These are phyloP conservation scores for Drosophila nigricruria DNA, from an alignment of 2,888 invertebrate genomes.

Conservation along the genomic window DNA sequence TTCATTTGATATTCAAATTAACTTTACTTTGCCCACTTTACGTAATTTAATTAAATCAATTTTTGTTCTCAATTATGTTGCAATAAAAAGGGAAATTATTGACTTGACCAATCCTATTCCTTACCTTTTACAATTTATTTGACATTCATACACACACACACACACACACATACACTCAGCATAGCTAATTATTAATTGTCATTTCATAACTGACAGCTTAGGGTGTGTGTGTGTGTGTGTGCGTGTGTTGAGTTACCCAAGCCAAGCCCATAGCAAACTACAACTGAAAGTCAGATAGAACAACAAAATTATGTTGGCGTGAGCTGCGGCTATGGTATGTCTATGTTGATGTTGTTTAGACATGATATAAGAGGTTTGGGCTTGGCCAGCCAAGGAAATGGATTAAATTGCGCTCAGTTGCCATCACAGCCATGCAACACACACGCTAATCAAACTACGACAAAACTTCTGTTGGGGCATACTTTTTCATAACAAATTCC, in stretches of 20 bases:
- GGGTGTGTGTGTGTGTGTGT: constrained; percentile 48
- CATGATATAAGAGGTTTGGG: constrained; percentile 51
- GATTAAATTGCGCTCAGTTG: constrained; percentile 28
- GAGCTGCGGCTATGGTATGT: constrained; percentile 47
- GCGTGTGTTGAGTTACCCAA: constrained; percentile 27
- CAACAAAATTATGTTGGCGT: constrained; percentile 68
- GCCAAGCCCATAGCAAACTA: constrained; percentile 51
- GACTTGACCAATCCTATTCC: background rate
- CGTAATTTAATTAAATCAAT: background rate
- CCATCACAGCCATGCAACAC: background rate
- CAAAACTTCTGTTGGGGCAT: background rate
- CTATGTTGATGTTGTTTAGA: constrained; percentile 58
- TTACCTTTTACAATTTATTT: constrained; percentile 21
- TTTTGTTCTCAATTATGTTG: background rate
- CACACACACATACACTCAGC: background rate
- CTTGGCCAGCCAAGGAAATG: constrained; percentile 28
- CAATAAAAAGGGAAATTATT: background rate
- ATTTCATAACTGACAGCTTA: constrained; percentile 27
- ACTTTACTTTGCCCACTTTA: background rate
- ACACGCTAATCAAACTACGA: background rate
- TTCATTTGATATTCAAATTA: background rate
- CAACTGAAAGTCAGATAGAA: constrained; percentile 19
- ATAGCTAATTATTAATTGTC: constrained; percentile 28
- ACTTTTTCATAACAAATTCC: background rate
- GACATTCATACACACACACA: background rate